Evolutionary conservation across 2,888 invertebrate species (phyloP).

Genomic region (Caenorhabditis sp.): DNA sequence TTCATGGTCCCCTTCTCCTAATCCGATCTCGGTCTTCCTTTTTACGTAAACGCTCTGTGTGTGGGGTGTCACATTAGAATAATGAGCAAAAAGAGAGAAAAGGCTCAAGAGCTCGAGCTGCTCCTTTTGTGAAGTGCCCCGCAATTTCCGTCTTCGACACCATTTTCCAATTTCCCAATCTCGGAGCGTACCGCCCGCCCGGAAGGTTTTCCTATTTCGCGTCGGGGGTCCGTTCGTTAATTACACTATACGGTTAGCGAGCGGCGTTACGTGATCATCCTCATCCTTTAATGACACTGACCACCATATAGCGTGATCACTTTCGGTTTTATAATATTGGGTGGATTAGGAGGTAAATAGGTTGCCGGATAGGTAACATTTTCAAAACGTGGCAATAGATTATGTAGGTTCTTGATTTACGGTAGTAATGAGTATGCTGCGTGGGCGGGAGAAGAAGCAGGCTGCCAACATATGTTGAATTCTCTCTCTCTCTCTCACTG

Average conservation of each 20-base stretch:
- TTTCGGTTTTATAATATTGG: conserved; percentile 1
- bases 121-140: conserved; percentile 37
- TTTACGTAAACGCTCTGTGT: neutral
- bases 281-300: conserved; percentile 47
- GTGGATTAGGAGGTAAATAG: too few species aligned
- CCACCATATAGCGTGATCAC: neutral
- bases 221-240: conserved; percentile 20
- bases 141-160: conserved; percentile 37
- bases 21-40: conserved; percentile 36
- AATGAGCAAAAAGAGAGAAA: conserved; percentile 49
- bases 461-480: conserved; percentile 60
- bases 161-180: conserved; percentile 28
- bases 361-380: neutral
- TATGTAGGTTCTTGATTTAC: conserved; percentile 52
- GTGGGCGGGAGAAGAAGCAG: conserved; percentile 12
- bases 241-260: conserved; percentile 5
- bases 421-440: conserved; percentile 54
- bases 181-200: conserved; percentile 4
- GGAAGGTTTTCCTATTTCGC: too few species aligned
- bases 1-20: conserved; percentile 40
- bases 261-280: conserved; percentile 49
- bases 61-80: conserved; percentile 54
- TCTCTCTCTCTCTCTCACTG: conserved; percentile 7
- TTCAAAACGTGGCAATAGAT: conserved; percentile 44
- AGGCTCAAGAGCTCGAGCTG: conserved; percentile 4